These are phyloP conservation scores for Corythaeola cristata DNA, from an alignment of 2,113 vertebrate species.

Conservation along the genomic window DNA sequence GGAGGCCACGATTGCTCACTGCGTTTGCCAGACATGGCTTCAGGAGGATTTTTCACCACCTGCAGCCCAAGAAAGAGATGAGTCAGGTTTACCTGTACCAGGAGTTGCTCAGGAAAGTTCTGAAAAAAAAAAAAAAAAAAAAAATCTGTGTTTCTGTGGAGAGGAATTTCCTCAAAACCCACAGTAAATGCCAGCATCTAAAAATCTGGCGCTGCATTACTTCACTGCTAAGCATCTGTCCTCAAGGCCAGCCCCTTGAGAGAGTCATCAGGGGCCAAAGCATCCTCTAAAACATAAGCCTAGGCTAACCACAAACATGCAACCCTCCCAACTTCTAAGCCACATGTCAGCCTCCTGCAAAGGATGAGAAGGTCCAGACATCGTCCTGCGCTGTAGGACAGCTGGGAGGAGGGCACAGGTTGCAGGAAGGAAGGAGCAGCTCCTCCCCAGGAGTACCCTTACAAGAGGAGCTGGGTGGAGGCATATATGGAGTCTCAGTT, in stretches of 20 bases:
- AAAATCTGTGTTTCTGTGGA: neutral
- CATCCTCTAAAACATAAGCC: constrained; percentile 32
- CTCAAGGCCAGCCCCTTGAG: neutral
- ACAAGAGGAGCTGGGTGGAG: neutral
- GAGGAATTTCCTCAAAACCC: neutral
- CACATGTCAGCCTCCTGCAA: neutral
- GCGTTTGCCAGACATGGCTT: neutral
- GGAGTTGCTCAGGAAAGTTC: neutral
- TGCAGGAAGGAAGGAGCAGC: neutral
- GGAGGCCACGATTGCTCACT: neutral
- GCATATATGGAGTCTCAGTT: neutral
- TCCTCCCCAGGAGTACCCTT: neutral
- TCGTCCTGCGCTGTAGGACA: neutral
- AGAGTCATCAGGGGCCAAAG: constrained; percentile 26
- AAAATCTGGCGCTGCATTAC: neutral
- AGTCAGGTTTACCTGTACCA: neutral
- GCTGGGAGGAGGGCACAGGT: neutral
- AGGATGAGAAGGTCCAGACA: neutral
- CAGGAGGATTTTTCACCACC: neutral
- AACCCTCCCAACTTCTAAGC: neutral
- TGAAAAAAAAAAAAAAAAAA: neutral
- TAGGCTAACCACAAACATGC: constrained; percentile 51
- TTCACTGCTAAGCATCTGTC: constrained; percentile 13
- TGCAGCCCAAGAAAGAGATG: neutral
- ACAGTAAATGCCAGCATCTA: neutral